These are phyloP conservation scores for Alouatta palliata DNA, from an alignment of 2,113 vertebrate species.

Conservation along the genomic window DNA sequence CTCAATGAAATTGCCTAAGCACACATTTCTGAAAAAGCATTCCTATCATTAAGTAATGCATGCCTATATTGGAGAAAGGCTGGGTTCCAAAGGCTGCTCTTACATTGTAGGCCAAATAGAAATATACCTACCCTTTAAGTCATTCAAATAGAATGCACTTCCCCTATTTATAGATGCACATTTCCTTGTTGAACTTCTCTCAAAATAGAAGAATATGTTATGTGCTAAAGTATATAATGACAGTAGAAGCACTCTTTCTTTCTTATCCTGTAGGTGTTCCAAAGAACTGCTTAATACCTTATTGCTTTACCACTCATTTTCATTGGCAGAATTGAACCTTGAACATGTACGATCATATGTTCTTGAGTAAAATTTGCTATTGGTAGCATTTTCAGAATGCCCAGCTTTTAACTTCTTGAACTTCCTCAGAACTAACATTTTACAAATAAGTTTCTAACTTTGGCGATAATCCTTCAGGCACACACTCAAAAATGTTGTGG, in stretches of 20 bases:
- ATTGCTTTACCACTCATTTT: not conserved
- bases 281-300: too few species aligned
- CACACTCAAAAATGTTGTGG: not conserved
- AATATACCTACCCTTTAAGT: not conserved
- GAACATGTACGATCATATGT: not conserved
- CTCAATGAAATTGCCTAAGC: not conserved
- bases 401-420: not conserved
- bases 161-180: rapidly evolving
- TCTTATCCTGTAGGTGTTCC: rapidly evolving
- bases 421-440: not conserved
- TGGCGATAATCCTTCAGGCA: not conserved
- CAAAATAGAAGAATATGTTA: not conserved
- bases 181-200: not conserved
- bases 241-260: too few species aligned
- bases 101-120: not conserved
- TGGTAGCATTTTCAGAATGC: not conserved
- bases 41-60: not conserved
- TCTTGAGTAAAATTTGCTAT: not conserved
- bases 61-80: not conserved
- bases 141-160: not conserved
- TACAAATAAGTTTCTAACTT: not conserved
- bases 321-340: not conserved
- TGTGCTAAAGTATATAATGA: not conserved
- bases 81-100: not conserved
- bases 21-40: not conserved